phyloP scores from a whole-genome alignment of 2,113 vertebrate species.

The Psophia crepitans region DNA sequence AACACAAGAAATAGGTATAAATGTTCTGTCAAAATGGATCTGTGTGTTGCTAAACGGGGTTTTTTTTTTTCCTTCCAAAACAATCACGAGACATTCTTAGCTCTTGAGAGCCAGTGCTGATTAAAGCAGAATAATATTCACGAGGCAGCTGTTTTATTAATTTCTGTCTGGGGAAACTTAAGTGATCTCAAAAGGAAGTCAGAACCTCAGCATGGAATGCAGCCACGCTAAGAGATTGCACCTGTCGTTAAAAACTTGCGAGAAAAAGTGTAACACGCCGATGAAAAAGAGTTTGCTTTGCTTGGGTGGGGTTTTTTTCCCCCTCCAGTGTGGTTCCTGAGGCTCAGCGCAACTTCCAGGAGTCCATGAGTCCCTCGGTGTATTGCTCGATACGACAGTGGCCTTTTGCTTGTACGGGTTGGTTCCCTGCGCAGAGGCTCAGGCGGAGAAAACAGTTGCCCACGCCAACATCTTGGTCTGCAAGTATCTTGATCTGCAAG shows the following conservation, averaged over 20 bases:
- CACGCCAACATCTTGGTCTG: not conserved
- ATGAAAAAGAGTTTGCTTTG: not conserved
- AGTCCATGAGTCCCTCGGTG: not conserved
- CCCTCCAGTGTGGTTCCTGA: not conserved
- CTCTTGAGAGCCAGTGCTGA: not conserved
- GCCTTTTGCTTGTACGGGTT: not conserved
- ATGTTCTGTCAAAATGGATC: not conserved
- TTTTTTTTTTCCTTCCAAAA: not conserved
- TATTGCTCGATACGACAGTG: accelerated
- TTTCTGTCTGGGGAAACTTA: not conserved
- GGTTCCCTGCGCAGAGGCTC: not conserved
- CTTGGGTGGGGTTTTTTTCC: too few species aligned
- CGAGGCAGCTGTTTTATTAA: not conserved
- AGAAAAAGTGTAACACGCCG: accelerated
- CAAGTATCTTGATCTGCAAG: too few species aligned
- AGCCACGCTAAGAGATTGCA: too few species aligned
- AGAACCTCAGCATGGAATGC: too few species aligned
- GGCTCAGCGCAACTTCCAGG: not conserved
- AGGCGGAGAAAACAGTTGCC: not conserved
- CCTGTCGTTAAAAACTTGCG: not conserved
- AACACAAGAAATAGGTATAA: not conserved
- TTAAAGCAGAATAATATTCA: not conserved
- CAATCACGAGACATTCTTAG: not conserved
- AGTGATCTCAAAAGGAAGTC: not conserved
- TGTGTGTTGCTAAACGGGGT: not conserved